Conservation (phyloP, 2,113 vertebrate genomes). For the Ammospiza caudacuta region DNA sequence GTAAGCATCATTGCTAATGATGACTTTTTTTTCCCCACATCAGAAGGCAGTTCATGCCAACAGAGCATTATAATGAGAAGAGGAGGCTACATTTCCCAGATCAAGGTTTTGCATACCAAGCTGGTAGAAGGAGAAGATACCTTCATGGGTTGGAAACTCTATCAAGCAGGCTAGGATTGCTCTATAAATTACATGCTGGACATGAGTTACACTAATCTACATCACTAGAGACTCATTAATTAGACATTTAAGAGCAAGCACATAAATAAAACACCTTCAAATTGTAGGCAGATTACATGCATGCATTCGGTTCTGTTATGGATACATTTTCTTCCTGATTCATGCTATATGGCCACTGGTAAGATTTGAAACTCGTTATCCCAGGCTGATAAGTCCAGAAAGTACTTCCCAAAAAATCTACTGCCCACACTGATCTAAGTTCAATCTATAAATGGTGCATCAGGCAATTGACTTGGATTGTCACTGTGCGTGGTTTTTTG, state of each 20-base stretch:
- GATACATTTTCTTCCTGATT: constrained; percentile 11
- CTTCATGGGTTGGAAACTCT: background rate
- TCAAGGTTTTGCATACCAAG: background rate
- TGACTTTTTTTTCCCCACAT: background rate
- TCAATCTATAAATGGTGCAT: constrained; percentile 28
- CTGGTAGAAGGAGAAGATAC: background rate
- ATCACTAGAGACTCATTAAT: constrained; percentile 14
- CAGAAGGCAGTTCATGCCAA: background rate
- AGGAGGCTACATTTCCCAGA: background rate
- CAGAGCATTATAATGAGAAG: background rate
- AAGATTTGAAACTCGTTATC: constrained; percentile 67
- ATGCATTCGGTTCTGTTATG: background rate
- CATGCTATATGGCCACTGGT: background rate
- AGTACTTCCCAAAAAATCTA: constrained; percentile 67
- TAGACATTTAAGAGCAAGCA: constrained; percentile 36
- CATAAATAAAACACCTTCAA: constrained; percentile 52
- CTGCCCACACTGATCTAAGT: constrained; percentile 63
- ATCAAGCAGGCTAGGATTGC: background rate
- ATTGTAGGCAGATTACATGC: background rate
- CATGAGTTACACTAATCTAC: background rate
- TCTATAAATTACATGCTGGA: background rate
- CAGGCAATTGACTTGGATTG: background rate
- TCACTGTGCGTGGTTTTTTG: background rate
- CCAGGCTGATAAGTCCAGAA: background rate
- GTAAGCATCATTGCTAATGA: background rate